phyloP scores from a whole-genome alignment of 2,113 vertebrate species.

The Miniopterus natalensis region DNA sequence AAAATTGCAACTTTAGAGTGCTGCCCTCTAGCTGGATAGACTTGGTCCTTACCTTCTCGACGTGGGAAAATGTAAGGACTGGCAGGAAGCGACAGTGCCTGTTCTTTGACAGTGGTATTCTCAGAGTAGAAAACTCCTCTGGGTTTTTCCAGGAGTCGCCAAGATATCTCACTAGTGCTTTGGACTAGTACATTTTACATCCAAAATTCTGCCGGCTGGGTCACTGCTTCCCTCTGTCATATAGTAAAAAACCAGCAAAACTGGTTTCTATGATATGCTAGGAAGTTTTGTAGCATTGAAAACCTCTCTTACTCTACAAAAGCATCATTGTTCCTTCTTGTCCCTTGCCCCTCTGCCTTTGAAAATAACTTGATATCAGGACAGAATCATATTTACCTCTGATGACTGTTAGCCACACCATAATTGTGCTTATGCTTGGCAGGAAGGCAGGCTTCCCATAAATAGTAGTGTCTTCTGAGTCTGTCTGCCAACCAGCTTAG shows the following conservation, averaged over 20 bases:
- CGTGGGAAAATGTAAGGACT: neutral
- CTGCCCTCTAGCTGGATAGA: neutral
- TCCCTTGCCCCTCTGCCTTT: conserved; percentile 54
- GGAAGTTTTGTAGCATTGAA: conserved; percentile 56
- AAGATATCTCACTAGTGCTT: conserved; percentile 2
- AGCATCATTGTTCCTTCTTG: conserved; percentile 68
- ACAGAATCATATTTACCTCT: conserved; percentile 32
- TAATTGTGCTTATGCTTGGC: neutral
- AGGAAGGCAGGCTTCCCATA: neutral
- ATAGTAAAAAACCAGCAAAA: conserved; percentile 77
- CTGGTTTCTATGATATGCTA: conserved; percentile 72
- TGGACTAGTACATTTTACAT: neutral
- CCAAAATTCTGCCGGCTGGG: conserved; percentile 30
- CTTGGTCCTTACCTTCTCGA: conserved; percentile 8
- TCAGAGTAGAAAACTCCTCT: conserved; percentile 30
- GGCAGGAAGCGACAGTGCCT: neutral
- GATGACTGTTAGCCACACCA: neutral
- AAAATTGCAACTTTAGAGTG: neutral
- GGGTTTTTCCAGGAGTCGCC: conserved; percentile 37
- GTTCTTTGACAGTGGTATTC: neutral
- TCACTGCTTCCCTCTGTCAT: conserved; percentile 58
- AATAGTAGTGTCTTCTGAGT: neutral
- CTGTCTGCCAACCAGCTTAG: neutral
- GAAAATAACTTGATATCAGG: conserved; percentile 70
- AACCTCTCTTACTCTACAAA: conserved; percentile 69